Evolutionary conservation across 2,888 invertebrate species (phyloP).

Genomic region (Melanostoma mellinum): DNA sequence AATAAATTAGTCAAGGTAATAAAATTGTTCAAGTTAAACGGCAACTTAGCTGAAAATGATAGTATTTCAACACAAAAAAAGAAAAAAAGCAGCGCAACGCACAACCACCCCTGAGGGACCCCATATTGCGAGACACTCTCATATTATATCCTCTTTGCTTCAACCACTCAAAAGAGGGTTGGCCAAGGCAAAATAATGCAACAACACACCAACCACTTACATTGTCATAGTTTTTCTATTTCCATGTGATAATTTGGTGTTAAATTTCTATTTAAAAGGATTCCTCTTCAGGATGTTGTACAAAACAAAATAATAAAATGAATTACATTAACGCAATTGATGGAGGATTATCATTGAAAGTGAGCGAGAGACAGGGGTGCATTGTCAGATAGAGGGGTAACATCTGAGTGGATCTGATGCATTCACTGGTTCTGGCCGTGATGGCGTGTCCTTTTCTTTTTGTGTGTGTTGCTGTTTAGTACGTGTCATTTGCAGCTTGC

Average conservation of each 20-base stretch:
- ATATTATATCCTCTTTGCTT: background rate
- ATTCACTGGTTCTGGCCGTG: background rate
- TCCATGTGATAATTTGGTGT: slow-evolving; percentile 75
- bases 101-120: slow-evolving; percentile 59
- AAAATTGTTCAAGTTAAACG: slow-evolving; percentile 42
- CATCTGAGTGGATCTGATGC: slow-evolving; percentile 25
- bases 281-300: slow-evolving; percentile 41
- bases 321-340: slow-evolving; percentile 66
- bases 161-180: slow-evolving; percentile 54
- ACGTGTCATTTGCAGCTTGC: slow-evolving; percentile 72
- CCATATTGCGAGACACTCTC: slow-evolving; percentile 40
- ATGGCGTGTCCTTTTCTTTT: slow-evolving; percentile 34
- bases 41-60: background rate
- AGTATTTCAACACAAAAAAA: slow-evolving; percentile 28
- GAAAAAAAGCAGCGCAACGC: slow-evolving; percentile 46
- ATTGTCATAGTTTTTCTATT: slow-evolving; percentile 71
- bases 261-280: slow-evolving; percentile 76
- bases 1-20: slow-evolving; percentile 71
- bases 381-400: slow-evolving; percentile 45
- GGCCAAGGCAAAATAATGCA: slow-evolving; percentile 51
- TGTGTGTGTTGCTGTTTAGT: slow-evolving; percentile 40
- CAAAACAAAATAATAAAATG: slow-evolving; percentile 43
- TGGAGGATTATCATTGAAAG: slow-evolving; percentile 50
- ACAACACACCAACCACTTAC: slow-evolving; percentile 63
- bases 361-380: slow-evolving; percentile 25